phyloP scores from a whole-genome alignment of 53 echinoderm and acorn worm genomes.

The Temnopleurus reevesii region DNA sequence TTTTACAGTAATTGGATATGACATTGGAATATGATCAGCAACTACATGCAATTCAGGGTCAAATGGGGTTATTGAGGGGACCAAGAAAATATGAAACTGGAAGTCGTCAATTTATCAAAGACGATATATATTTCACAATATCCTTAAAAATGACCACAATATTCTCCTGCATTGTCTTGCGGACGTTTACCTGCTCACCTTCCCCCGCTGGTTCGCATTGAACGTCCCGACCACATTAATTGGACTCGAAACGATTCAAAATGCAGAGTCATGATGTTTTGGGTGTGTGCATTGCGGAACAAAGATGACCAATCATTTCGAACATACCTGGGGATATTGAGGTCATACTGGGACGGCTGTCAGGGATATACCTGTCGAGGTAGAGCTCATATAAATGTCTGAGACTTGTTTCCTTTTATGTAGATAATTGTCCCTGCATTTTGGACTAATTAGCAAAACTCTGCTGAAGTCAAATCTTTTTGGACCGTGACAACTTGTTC shows the following conservation, averaged over 20 bases:
- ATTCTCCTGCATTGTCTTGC: slow-evolving; percentile 5
- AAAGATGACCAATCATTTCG: neutral
- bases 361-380: too few species aligned
- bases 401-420: too few species aligned
- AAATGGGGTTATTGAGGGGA: neutral
- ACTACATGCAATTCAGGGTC: neutral
- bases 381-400: too few species aligned
- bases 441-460: too few species aligned
- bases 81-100: neutral
- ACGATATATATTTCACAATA: neutral
- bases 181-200: neutral
- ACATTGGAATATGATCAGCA: neutral
- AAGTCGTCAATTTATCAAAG: slow-evolving; percentile 15
- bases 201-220: slow-evolving; percentile 13
- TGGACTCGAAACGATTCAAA: neutral
- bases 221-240: neutral
- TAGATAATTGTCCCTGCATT: too few species aligned
- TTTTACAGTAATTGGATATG: neutral
- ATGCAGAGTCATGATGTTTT: slow-evolving; percentile 20
- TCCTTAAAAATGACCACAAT: slow-evolving; percentile 15
- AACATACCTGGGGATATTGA: too few species aligned
- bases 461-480: too few species aligned
- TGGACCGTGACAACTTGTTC: too few species aligned
- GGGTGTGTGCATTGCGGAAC: neutral
- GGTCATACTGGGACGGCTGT: too few species aligned